Evolutionary conservation across 2,888 invertebrate species (phyloP).

Genomic region (Agrypnus murinus): DNA sequence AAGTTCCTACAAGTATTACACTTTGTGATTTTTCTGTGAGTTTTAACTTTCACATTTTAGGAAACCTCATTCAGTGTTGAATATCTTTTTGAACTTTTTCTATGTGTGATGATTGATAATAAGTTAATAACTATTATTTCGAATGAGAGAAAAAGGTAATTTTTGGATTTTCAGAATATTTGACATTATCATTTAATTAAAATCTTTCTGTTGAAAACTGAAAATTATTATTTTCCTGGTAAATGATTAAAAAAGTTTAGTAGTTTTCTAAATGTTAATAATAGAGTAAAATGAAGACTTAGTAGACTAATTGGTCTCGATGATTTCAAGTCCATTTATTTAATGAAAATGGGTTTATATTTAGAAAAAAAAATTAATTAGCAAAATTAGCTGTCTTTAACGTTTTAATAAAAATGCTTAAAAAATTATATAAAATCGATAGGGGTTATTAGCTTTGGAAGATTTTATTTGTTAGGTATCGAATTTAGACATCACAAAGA

Average conservation of each 20-base stretch:
- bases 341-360: constrained; percentile 45
- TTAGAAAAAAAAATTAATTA: constrained; percentile 41
- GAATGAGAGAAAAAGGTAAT: constrained; percentile 1
- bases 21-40: constrained; percentile 33
- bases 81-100: background rate
- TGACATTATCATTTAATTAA: constrained; percentile 28
- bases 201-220: constrained; percentile 2
- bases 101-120: background rate
- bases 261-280: constrained; percentile 10
- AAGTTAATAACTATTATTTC: background rate
- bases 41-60: background rate
- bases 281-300: constrained; percentile 36
- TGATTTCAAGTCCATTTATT: constrained; percentile 43
- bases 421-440: constrained; percentile 13
- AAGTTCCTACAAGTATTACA: background rate
- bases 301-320: constrained; percentile 34
- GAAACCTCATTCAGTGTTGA: constrained; percentile 31
- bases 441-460: constrained; percentile 20
- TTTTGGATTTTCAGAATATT: background rate
- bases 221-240: constrained; percentile 28
- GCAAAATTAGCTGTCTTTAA: constrained; percentile 33
- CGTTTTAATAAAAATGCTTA: constrained; percentile 10
- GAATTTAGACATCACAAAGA: constrained; percentile 7
- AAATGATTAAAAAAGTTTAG: constrained; percentile 22
- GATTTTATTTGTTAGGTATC: background rate